Evolutionary conservation across 2,797 vertebrate genomes (phyloP).

Genomic region (Amblyraja radiata): DNA sequence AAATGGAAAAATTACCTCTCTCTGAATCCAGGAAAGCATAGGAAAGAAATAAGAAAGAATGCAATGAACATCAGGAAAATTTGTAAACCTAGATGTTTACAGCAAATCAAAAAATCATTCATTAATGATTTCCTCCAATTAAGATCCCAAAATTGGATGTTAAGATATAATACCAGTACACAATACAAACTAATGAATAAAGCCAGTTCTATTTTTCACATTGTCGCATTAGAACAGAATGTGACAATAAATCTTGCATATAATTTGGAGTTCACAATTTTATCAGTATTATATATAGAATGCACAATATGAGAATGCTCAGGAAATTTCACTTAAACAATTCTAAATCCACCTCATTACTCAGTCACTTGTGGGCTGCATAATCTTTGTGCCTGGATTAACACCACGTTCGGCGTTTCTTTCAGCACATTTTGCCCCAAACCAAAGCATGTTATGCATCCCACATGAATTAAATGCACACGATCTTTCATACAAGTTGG

Average conservation of each 20-base stretch:
- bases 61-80: slow-evolving; percentile 50
- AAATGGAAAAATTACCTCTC: slow-evolving; percentile 63
- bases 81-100: not conserved
- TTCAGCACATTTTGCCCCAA: not conserved
- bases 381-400: not conserved
- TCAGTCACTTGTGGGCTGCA: not conserved
- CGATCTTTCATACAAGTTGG: not conserved
- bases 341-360: not conserved
- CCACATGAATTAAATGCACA: not conserved
- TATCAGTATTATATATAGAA: not conserved
- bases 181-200: not conserved
- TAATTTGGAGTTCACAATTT: not conserved
- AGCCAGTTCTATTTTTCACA: not conserved
- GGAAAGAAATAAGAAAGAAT: slow-evolving; percentile 61
- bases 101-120: slow-evolving; percentile 4
- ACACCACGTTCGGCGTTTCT: not conserved
- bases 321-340: not conserved
- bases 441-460: too few species aligned
- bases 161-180: not conserved
- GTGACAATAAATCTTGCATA: not conserved
- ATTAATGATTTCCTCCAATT: not conserved
- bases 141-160: not conserved
- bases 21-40: slow-evolving; percentile 69
- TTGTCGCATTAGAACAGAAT: not conserved
- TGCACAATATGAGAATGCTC: not conserved